A percentile compares a stretch with the other conserved stretches of the same genome.
phyloP scores from a whole-genome alignment of 2,113 vertebrate species.

The Daphoenositta chrysoptera region DNA sequence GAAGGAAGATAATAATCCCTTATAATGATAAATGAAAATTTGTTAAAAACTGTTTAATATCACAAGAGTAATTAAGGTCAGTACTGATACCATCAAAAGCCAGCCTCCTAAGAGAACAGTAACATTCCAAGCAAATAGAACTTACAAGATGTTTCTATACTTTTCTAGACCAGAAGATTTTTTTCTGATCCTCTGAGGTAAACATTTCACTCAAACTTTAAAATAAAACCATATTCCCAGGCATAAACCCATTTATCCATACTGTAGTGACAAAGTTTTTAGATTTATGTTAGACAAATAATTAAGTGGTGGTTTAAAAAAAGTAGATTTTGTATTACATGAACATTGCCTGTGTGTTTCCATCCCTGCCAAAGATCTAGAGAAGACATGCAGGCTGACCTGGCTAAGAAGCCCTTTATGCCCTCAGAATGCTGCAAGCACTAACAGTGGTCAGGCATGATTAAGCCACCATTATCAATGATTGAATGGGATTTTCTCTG shows the following conservation, averaged over 20 bases:
- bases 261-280: neutral
- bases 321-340: neutral
- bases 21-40: neutral
- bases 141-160: neutral
- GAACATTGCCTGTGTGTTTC: neutral
- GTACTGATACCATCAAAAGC: neutral
- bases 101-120: neutral
- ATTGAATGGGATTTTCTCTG: neutral
- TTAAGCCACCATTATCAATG: neutral
- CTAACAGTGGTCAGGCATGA: neutral
- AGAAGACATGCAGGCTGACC: neutral
- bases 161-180: neutral
- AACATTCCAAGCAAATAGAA: neutral
- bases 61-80: neutral
- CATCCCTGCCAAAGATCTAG: neutral
- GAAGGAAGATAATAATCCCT: neutral
- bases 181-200: neutral
- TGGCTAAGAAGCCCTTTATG: neutral
- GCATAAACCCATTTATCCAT: neutral
- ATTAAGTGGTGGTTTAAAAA: neutral
- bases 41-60: neutral
- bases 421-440: neutral
- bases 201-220: conserved; percentile 10
- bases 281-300: neutral
- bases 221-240: neutral